Conservation (phyloP, 2,888 invertebrate genomes). For the Smittia aterrima region DNA sequence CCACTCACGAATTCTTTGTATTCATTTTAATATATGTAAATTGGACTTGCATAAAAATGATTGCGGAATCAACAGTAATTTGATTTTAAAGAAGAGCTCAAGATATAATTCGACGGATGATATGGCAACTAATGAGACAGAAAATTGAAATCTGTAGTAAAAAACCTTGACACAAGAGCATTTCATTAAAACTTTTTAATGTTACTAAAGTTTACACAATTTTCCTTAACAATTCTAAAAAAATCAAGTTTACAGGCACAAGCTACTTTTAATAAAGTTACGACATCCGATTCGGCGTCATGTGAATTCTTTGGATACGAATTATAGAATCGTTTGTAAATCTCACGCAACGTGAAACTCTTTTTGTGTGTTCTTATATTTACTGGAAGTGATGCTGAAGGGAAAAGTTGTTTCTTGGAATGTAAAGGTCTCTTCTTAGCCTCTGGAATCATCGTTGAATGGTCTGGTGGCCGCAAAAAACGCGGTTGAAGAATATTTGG, state of each 20-base stretch:
- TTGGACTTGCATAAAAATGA: neutral
- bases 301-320: conserved; percentile 58
- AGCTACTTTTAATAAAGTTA: conserved; percentile 63
- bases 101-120: too few relatives aligned
- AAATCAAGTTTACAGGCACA: conserved; percentile 59
- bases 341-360: conserved; percentile 56
- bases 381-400: conserved; percentile 10
- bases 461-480: conserved; percentile 17
- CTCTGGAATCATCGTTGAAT: conserved; percentile 39
- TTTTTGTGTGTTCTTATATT: conserved; percentile 25
- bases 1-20: neutral
- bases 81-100: neutral
- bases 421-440: conserved; percentile 42
- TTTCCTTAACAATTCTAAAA: conserved; percentile 54
- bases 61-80: neutral
- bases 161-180: too few relatives aligned
- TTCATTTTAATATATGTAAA: neutral
- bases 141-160: too few relatives aligned
- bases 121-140: too few relatives aligned
- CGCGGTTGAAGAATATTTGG: neutral
- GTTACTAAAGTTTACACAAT: neutral
- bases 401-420: neutral
- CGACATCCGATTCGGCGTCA: conserved; percentile 67
- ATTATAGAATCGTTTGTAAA: conserved; percentile 59
- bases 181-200: too few relatives aligned